Conservation (phyloP, 2,797 vertebrate species). For the Sebastes steindachneri region DNA sequence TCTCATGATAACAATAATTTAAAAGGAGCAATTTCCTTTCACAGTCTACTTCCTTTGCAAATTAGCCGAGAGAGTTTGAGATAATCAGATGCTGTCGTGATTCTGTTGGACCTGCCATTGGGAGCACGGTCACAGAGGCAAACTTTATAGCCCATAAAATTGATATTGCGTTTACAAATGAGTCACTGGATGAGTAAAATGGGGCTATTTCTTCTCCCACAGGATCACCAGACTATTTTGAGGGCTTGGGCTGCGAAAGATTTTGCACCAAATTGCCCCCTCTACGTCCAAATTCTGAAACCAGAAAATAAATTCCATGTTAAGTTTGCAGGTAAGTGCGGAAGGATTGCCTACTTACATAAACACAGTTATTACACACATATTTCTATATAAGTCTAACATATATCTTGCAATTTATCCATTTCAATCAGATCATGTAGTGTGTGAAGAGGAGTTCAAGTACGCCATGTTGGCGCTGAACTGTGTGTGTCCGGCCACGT, state of each 20-base stretch:
- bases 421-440: slow-evolving; percentile 90
- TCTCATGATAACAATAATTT: background rate
- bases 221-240: slow-evolving; percentile 99
- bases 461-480: slow-evolving; percentile 99
- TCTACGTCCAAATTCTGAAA: slow-evolving; percentile 98
- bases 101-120: background rate
- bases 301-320: slow-evolving; percentile 99
- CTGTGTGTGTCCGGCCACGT: slow-evolving; percentile 97
- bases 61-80: slow-evolving; percentile 9
- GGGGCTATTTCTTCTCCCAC: slow-evolving; percentile 5
- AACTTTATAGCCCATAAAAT: slow-evolving; percentile 35
- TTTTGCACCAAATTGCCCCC: slow-evolving; percentile 97
- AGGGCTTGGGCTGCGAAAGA: slow-evolving; percentile 99
- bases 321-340: slow-evolving; percentile 94
- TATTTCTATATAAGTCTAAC: background rate
- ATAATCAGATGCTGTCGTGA: background rate
- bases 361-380: background rate
- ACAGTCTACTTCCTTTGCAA: slow-evolving; percentile 13
- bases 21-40: slow-evolving; percentile 2
- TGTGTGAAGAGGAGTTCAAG: slow-evolving; percentile 99
- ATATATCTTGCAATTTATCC: background rate
- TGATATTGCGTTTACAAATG: slow-evolving; percentile 9
- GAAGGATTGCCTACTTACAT: rapidly evolving
- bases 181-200: slow-evolving; percentile 8
- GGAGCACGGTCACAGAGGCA: background rate